Conservation (phyloP, 2,113 vertebrate genomes). For the Lasiurus borealis region DNA sequence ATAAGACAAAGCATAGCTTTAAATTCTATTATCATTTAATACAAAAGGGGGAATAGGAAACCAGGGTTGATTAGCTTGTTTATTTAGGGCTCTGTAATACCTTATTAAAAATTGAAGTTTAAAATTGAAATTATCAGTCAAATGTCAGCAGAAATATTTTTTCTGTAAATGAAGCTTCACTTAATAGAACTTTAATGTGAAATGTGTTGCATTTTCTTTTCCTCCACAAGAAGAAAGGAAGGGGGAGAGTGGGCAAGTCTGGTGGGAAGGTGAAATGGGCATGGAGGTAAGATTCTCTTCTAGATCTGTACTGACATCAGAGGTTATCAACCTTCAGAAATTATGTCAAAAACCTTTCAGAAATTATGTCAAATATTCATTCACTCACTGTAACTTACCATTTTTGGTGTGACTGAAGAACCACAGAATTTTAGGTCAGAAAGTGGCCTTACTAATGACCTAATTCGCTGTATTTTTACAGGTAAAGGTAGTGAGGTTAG, state of each 20-base stretch:
- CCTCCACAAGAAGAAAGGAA: not conserved
- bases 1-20: slow-evolving; percentile 90
- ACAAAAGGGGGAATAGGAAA: slow-evolving; percentile 88
- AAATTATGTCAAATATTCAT: not conserved
- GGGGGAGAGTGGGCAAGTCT: not conserved
- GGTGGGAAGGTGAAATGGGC: not conserved
- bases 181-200: slow-evolving; percentile 88
- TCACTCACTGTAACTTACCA: not conserved
- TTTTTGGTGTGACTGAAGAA: not conserved
- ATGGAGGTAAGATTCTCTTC: not conserved
- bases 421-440: not conserved
- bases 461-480: not conserved
- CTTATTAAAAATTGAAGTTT: slow-evolving; percentile 91
- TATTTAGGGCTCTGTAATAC: slow-evolving; percentile 89
- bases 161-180: slow-evolving; percentile 87
- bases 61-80: slow-evolving; percentile 89
- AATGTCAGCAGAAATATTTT: slow-evolving; percentile 90
- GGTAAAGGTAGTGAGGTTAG: not conserved
- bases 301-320: slow-evolving; percentile 3
- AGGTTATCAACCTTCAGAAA: slow-evolving; percentile 63
- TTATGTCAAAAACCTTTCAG: not conserved
- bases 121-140: slow-evolving; percentile 90
- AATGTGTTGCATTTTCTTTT: slow-evolving; percentile 81
- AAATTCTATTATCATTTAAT: slow-evolving; percentile 90
- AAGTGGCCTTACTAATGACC: not conserved